Evolutionary conservation across 2,113 vertebrate species (phyloP).

Genomic region (Gavialis gangeticus): DNA sequence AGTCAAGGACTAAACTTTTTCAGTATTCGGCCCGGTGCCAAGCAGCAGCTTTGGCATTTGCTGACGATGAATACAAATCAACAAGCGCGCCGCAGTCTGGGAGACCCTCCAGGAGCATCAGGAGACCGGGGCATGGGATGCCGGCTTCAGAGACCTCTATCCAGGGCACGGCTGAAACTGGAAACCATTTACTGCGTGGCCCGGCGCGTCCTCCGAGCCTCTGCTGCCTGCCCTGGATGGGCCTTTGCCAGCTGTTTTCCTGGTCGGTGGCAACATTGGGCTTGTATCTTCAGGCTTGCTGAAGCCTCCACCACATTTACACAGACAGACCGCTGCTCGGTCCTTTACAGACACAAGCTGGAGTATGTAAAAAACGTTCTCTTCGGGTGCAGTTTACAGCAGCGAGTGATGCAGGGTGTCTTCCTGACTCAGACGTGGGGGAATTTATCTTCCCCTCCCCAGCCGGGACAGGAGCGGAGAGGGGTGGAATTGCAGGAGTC

Average conservation of each 20-base stretch:
- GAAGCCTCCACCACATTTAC: too few species aligned
- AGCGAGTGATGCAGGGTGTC: neutral
- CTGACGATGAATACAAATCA: constrained; percentile 46
- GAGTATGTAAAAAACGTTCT: neutral
- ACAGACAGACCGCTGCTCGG: too few species aligned
- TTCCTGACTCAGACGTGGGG: neutral
- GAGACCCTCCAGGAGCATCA: constrained; percentile 40
- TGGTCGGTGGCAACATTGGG: neutral
- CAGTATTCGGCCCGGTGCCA: constrained; percentile 62
- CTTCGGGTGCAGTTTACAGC: neutral
- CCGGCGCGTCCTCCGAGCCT: too few species aligned
- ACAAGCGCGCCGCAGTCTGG: neutral
- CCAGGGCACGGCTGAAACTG: neutral
- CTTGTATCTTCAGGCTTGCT: neutral
- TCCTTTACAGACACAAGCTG: neutral
- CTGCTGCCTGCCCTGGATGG: too few species aligned
- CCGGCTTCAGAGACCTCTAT: constrained; percentile 33
- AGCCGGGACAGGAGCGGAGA: neutral
- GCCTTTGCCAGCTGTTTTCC: too few species aligned
- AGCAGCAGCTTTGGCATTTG: constrained; percentile 68
- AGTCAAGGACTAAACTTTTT: constrained; percentile 65
- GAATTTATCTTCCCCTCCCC: neutral
- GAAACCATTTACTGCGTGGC: too few species aligned
- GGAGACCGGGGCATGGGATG: neutral
- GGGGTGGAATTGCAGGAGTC: neutral